Percentiles rank a stretch among this genome's conserved stretches.
Conservation (phyloP, 2,888 invertebrate genomes). For the Caenorhabditis zanzibari region DNA sequence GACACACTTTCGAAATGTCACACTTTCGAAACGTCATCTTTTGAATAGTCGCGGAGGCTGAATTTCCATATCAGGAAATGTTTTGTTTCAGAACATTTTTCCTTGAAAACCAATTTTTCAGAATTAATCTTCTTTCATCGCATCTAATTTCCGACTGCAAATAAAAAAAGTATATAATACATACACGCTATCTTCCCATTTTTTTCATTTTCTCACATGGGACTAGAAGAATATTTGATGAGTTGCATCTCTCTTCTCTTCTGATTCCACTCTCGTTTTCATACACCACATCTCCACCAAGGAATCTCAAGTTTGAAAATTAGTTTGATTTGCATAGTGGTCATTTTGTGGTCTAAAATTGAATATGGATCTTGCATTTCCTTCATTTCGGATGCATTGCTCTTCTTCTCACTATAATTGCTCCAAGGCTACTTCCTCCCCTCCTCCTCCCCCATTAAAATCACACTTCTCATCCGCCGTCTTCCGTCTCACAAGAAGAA, state of each 20-base stretch:
- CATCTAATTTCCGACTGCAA: conserved; percentile 48
- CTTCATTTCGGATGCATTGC: conserved; percentile 42
- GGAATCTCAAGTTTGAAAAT: conserved; percentile 36
- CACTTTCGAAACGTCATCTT: no score
- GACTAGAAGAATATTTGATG: conserved; percentile 56
- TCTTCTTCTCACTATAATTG: conserved; percentile 64
- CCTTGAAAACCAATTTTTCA: no score
- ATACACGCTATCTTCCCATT: conserved; percentile 14
- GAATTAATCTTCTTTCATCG: conserved; percentile 20
- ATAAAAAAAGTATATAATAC: conserved; percentile 9
- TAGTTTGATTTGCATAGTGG: conserved; percentile 63
- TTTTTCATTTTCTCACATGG: conserved; percentile 53
- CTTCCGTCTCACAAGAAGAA: background rate
- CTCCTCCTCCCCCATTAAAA: conserved; percentile 53
- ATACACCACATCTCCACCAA: background rate
- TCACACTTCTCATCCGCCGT: conserved; percentile 47
- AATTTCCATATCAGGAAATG: background rate
- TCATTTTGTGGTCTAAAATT: conserved; percentile 50
- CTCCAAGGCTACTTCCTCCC: conserved; percentile 10
- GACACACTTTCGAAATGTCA: no score
- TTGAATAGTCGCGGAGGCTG: no score
- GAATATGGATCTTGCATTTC: conserved; percentile 64
- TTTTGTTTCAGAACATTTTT: background rate
- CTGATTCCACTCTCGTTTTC: conserved; percentile 8
- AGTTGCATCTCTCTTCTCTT: conserved; percentile 39